Evolutionary conservation across 23 tunicate genomes (phyloP), one percentile per base, ranked within the genome.

Genomic region (Corella eumyota): DNA sequence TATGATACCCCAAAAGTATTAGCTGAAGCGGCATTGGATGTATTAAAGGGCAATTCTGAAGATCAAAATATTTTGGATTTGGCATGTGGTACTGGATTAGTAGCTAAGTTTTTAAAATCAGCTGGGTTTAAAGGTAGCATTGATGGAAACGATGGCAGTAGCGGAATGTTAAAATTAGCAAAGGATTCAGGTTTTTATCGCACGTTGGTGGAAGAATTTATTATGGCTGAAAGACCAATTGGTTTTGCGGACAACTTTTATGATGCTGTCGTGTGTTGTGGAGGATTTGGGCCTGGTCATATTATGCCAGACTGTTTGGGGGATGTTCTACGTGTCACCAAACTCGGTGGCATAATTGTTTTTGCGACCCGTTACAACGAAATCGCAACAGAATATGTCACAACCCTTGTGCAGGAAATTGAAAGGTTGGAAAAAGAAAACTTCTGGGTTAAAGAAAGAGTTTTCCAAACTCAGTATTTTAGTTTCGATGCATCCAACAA

Each of bases 231-330:
- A 32, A 34, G 1, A 2, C 32, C 31, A 11, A 44, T 65, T 1
- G 50, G 47, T n/a, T 56, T 55, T 44, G 45, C 21, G 11, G 59
- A 51, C 11, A 37, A 69, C 25, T 2, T 45, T 20, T 75, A 65
- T 75, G 81, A 52, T 56, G 72, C 61, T 54, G 73, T 75, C 6
- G 81, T 75, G 22, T 75, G 81, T 30, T 75, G 53, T 30, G 81
- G 81, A 11, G 81, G 81, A 15, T 75, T 67, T 31, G 81, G 81
- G 4, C 81, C 81, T 5, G 72, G 72, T 21, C 81, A 75, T 56
- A 36, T 75, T 2, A 17, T 26, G 22, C 81, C 81, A 4, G 62
- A 22, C 15, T 62, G 36, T 25, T 36, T 75, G 32, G 25, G 29
- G 21, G 64, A 66, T 6, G 30, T 75, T 2, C 21, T 66, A 1